These are phyloP conservation scores for Pentalonia nigronervosa DNA, from an alignment of 1,140 invertebrate genomes.

Conservation along the genomic window DNA sequence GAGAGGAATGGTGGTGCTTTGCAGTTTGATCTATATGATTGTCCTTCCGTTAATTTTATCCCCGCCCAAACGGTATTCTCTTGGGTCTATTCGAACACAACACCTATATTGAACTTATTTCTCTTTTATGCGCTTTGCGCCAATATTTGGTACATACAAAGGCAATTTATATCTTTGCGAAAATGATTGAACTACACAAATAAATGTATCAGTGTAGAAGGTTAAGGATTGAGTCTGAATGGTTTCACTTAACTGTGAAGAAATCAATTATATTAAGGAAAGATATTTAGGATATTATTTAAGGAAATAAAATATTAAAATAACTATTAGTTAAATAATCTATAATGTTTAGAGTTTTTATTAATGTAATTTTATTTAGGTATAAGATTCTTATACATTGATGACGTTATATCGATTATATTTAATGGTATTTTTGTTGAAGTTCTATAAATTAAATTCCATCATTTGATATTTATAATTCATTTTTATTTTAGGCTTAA, in stretches of 20 bases:
- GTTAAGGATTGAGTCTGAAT: not conserved
- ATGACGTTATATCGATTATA: not conserved
- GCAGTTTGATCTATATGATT: slow-evolving; percentile 53
- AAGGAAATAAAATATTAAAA: not conserved
- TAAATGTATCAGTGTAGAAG: not conserved
- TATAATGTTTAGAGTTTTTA: not conserved
- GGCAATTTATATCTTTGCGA: not conserved
- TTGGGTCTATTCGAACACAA: slow-evolving; percentile 31
- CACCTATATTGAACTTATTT: slow-evolving; percentile 7
- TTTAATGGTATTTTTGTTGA: not conserved
- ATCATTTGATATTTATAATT: not conserved
- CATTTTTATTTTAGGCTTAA: not conserved
- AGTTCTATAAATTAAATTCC: not conserved
- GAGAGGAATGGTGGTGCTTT: not conserved
- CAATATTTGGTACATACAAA: not conserved
- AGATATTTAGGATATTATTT: no score
- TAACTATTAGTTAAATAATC: not conserved
- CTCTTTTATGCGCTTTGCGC: not conserved
- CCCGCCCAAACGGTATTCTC: slow-evolving; percentile 44
- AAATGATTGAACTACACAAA: not conserved
- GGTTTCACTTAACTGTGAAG: not conserved
- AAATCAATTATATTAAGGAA: not conserved
- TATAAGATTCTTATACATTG: not conserved
- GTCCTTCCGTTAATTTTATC: slow-evolving; percentile 51
- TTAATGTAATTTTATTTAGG: not conserved